Conservation (phyloP, 2,888 invertebrate genomes). For the Sussaba pulchella region DNA sequence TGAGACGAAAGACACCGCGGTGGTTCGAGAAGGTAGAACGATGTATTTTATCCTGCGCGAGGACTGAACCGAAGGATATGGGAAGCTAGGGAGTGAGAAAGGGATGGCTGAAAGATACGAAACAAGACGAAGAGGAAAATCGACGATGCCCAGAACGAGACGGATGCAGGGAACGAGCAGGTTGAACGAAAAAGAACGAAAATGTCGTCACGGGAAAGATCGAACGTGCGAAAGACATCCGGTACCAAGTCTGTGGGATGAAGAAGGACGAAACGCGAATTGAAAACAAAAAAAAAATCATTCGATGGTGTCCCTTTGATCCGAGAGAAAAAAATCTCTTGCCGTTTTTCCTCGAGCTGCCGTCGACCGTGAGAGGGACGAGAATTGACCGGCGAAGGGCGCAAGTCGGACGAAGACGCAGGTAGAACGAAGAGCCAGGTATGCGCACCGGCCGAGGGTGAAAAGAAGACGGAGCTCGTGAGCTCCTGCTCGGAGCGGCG, state of each 20-base stretch:
- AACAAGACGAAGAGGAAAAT: background rate
- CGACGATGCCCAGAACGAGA: conserved; percentile 8
- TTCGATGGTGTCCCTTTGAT: conserved; percentile 2
- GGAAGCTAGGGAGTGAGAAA: background rate
- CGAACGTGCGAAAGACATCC: no score
- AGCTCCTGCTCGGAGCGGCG: conserved; percentile 43
- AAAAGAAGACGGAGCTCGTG: conserved; percentile 45
- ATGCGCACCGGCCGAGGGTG: background rate
- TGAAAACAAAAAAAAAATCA: background rate
- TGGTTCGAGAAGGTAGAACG: background rate
- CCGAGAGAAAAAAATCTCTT: background rate
- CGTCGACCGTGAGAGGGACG: conserved; percentile 30
- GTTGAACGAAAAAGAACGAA: conserved; percentile 29
- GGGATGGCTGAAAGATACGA: background rate
- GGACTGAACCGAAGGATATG: background rate
- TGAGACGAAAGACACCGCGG: background rate
- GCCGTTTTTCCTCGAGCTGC: background rate
- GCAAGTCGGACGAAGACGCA: conserved; percentile 24
- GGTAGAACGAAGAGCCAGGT: conserved; percentile 24
- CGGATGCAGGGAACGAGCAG: conserved; percentile 16
- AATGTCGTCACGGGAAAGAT: no score
- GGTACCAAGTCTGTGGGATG: background rate
- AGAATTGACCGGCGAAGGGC: background rate
- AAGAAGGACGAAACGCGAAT: no score
- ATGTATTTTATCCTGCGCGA: background rate